Evolutionary conservation across 1,140 invertebrate species (phyloP), one percentile per base, ranked within the genome.

Genomic region (Epicauta chinensis): DNA sequence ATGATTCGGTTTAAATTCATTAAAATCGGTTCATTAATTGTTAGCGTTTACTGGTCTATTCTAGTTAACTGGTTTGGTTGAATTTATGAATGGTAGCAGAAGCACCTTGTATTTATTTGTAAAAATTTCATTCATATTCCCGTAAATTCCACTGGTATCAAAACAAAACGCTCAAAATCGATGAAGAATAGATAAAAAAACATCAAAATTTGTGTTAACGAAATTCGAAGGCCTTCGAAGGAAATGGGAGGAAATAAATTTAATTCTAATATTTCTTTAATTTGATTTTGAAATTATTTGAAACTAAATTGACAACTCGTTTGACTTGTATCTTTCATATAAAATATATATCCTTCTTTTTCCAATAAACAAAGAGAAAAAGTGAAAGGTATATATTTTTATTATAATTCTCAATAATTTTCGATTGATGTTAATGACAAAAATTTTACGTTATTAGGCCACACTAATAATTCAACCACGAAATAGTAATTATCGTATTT

Each of bases 101-200:
- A n/a, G 51, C 31, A 39, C 38, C 46, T 29, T 40, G 46, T 49
- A 49, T 49, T 56, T 56, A 49, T 49, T 56, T 56, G 48, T 56
- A 58, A 60, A 55, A 50, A 50, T 58, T 60, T 60, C 58, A 60
- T 60, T 60, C 58, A 60, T 60, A 58, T 55, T 53, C 53, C 40
- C 47, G 44, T 56, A 53, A 38, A 48, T 52, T 12, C 44, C 52
- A 46, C 44, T 53, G 50, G 53, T 53, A 56, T n/a, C 39, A 41
- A 41, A 17, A 16, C 16, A 12, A n/a, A n/a, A n/a, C 10, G 16
- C n/a, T n/a, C n/a, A n/a, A n/a, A n/a, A n/a, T n/a, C n/a, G n/a
- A n/a, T n/a, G n/a, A n/a, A n/a, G n/a, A n/a, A n/a, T n/a, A n/a
- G n/a, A n/a, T n/a, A n/a, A n/a, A n/a, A n/a, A n/a, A n/a, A n/a